Base-by-base conservation (phyloP, 2,113 vertebrate species). In the Nothocercus julius region DNA sequence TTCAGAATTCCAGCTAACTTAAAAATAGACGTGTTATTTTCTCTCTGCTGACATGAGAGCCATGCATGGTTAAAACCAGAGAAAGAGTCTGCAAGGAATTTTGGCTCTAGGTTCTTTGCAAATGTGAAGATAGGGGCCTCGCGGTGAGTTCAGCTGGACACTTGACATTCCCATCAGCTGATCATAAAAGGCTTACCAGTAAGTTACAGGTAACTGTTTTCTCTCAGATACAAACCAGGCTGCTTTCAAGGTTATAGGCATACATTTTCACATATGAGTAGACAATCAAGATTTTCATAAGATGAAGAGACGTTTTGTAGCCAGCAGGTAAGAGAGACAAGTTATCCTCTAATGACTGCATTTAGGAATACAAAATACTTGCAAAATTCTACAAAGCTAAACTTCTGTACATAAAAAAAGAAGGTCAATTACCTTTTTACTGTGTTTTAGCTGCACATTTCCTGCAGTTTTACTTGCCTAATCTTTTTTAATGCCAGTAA, bases 1-100 rank as follows among this genome's bases (percentile, higher is more conserved):
- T 90, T 81, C 95, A 90, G 96, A 98, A 98, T 98, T 98, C 98
- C 98, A 98, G 88, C 95, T 30, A 66, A 83, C 96, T 98, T 99
- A 99, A 98, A 99, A 99, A 99, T 99, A 99, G 98, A 98, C 72
- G 97, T 96, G 98, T 97, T 98, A 97, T 98, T 98, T 97, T 97
- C 98, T 97, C 97, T 97, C 97, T 97, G 98, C 98, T 99, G 98
- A 98, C 98, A 98, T 51, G 94, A 98, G 97, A 97, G 90, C 98
- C 97, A 97, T 97, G 98, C 97, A 98, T 94, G 97, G 97, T 94
- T 98, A 98, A 97, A 98, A 98, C 89, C 96, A 96, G 92, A 77
- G 70, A 25, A 85, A 53, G 82, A 96, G 75, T 85, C 82, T 30
- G 94, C 21, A 32, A 92, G 96, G 97, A 98, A 97, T 98, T 91